phyloP scores from a whole-genome alignment of 2,888 invertebrate genomes.

The Coenonympha arcania region DNA sequence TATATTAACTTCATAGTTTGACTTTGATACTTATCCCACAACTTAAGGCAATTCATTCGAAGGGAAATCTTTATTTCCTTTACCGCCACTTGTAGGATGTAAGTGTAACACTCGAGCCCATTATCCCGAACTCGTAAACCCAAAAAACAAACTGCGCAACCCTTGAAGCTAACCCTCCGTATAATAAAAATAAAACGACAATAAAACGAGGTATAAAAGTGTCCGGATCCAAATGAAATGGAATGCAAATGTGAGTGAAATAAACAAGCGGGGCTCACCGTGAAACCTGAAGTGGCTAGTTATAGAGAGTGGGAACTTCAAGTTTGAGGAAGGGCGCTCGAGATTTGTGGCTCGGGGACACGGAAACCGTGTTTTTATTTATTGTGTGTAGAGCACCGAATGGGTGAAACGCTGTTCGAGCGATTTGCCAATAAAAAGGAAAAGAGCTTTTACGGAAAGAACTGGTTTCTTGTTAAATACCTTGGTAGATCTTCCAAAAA shows the following conservation, averaged over 20 bases:
- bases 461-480: neutral
- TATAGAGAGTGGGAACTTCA: constrained; percentile 1
- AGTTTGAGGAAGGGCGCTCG: constrained; percentile 7
- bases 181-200: constrained; percentile 58
- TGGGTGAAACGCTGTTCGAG: neutral
- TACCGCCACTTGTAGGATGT: constrained; percentile 14
- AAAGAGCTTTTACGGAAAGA: neutral
- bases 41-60: neutral
- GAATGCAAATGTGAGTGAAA: constrained; percentile 62
- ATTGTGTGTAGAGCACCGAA: neutral
- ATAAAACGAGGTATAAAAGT: constrained; percentile 58
- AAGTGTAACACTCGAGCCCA: constrained; percentile 8
- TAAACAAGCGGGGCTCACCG: constrained; percentile 22
- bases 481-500: too few species aligned
- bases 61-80: constrained; percentile 8
- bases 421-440: neutral
- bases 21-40: too few species aligned
- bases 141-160: constrained; percentile 48
- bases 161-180: constrained; percentile 36
- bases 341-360: constrained; percentile 18
- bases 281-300: constrained; percentile 23
- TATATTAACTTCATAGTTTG: too few species aligned
- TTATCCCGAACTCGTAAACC: constrained; percentile 41
- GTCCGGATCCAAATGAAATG: constrained; percentile 59
- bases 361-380: constrained; percentile 12